A percentile compares a stretch with the other conserved stretches of the same genome.
These are phyloP conservation scores for Panthera leo DNA, from an alignment of 2,113 vertebrate genomes.

Conservation along the genomic window DNA sequence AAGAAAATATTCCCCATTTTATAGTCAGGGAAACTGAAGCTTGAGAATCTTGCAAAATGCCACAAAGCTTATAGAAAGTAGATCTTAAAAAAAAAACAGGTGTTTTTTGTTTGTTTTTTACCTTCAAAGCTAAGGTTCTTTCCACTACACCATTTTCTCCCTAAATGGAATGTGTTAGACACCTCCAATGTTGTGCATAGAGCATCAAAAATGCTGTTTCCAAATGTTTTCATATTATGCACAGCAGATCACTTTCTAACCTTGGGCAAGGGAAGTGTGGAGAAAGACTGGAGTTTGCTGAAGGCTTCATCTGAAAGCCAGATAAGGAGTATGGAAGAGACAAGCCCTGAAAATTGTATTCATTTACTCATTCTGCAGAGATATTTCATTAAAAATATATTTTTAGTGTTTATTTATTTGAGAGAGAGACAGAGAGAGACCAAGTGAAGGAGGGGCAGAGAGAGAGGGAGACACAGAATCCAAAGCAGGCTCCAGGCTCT, in stretches of 20 bases:
- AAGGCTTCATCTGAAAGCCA: neutral
- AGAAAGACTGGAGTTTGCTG: neutral
- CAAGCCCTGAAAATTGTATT: neutral
- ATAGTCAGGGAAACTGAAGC: neutral
- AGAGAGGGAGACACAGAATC: no score
- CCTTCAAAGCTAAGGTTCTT: neutral
- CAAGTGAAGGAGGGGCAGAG: no score
- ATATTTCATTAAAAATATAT: neutral
- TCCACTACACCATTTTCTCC: fast-evolving
- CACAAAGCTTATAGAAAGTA: neutral
- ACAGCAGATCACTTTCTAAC: neutral
- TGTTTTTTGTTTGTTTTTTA: neutral
- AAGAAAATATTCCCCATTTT: neutral
- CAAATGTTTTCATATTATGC: neutral
- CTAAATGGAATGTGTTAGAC: neutral
- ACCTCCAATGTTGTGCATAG: neutral
- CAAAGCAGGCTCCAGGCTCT: no score
- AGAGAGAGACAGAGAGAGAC: no score
- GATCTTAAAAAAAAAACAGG: neutral
- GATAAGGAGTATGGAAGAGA: neutral
- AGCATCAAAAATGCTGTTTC: neutral
- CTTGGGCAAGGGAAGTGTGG: neutral
- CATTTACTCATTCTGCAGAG: neutral
- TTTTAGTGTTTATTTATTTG: no score
- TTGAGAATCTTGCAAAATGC: neutral